A percentile compares a stretch with the other conserved stretches of the same genome.
These are phyloP conservation scores for Enteromius afrohamiltoni DNA, from an alignment of 2,797 vertebrate species.

Conservation along the genomic window DNA sequence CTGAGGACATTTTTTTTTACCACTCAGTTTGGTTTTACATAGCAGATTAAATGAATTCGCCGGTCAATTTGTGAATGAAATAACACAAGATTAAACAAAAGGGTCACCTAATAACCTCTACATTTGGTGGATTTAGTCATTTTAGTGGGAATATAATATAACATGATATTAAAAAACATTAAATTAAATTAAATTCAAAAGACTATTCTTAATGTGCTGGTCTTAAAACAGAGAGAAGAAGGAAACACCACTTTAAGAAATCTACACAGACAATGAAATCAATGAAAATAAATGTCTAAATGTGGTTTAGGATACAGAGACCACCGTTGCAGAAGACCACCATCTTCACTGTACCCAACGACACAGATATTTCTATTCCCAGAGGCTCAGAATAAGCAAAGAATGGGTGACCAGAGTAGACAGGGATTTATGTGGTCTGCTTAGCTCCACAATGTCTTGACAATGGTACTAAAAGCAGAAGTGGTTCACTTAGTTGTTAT, in stretches of 20 bases:
- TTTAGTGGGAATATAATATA: not conserved
- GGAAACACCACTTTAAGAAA: not conserved
- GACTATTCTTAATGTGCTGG: not conserved
- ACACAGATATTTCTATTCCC: not conserved
- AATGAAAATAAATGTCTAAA: not conserved
- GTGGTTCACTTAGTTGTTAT: conserved; percentile 12
- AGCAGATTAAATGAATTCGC: not conserved
- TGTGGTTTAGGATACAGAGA: not conserved
- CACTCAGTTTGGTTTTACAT: conserved; percentile 6
- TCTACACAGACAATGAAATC: not conserved
- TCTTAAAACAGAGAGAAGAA: not conserved
- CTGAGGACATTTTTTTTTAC: not conserved
- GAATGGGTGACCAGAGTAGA: not conserved
- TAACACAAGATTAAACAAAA: not conserved
- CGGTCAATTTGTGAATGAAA: conserved; percentile 12
- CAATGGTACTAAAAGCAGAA: not conserved
- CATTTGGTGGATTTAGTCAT: not conserved
- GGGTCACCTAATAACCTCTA: not conserved
- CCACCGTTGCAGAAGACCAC: not conserved
- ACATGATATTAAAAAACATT: too few species aligned
- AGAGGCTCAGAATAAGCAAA: not conserved
- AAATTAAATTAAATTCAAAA: too few species aligned
- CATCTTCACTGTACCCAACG: not conserved
- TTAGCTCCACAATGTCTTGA: not conserved
- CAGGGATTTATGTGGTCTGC: not conserved